A percentile compares a stretch with the other conserved stretches of the same genome.
Conservation (phyloP, 2,797 vertebrate species). For the Syndactyla subalaris region DNA sequence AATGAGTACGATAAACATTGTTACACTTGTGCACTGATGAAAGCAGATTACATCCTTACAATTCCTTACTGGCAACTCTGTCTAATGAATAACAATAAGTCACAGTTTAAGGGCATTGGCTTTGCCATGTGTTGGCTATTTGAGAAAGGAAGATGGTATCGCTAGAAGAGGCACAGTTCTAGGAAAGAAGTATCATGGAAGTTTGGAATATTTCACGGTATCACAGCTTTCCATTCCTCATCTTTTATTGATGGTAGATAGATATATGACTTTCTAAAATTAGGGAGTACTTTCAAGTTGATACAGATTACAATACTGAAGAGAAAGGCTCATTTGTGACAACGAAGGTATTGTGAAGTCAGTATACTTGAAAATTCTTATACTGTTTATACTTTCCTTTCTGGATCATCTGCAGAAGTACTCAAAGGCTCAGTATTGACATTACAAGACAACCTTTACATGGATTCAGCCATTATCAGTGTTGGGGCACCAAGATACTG, state of each 20-base stretch:
- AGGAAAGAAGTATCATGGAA: not conserved
- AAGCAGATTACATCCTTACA: constrained; percentile 8
- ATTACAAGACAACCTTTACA: not conserved
- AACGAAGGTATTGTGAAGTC: not conserved
- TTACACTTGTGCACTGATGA: constrained; percentile 11
- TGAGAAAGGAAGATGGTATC: not conserved
- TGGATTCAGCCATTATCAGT: not conserved
- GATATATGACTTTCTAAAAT: not conserved
- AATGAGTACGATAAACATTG: not conserved
- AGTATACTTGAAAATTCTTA: not conserved
- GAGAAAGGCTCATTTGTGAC: not conserved
- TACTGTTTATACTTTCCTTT: not conserved
- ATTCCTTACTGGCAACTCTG: not conserved
- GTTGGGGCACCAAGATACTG: not conserved
- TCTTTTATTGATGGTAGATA: not conserved
- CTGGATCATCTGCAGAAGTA: not conserved
- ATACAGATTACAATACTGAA: not conserved
- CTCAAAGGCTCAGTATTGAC: not conserved
- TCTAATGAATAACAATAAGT: not conserved
- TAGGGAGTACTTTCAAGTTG: not conserved
- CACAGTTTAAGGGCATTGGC: not conserved
- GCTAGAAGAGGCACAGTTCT: not conserved
- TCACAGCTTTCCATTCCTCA: not conserved
- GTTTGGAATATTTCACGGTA: not conserved
- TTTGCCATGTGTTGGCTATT: not conserved